Base-by-base conservation (phyloP, 2,888 invertebrate genomes). In the Agonum fuliginosum region DNA sequence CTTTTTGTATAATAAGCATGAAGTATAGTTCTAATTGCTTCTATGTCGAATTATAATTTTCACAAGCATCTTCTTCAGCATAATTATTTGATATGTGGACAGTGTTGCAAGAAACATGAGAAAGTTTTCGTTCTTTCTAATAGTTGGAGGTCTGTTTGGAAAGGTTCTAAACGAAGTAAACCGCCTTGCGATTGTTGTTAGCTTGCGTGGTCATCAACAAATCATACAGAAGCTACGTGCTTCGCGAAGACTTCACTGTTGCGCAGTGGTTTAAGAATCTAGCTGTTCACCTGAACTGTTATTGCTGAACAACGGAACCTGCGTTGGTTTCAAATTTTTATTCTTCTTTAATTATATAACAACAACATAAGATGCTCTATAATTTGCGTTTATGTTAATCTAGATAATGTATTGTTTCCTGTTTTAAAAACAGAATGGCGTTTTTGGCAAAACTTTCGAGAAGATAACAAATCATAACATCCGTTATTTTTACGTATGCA, bases 131-230 rank as follows among this genome's bases (percentile, higher is more conserved):
- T n/a, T n/a, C n/a, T n/a, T n/a, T n/a, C n/a, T n/a, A n/a, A n/a
- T n/a, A n/a, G n/a, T n/a, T n/a, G n/a, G 30, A 30, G 43, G 8
- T 12, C 12, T 10, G 12, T 10, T 62, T 30, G 58, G 17, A 30
- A 30, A 27, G 8, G 58, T 27, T 8, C 5, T n/a, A 62, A 62
- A 30, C 5, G 58, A 17, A 10, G n/a, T n/a, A n/a, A 41, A 6
- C 8, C 8, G 3, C 24, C n/a, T 12, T 12, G 4, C 10, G 14
- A 1, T 54, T 12, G 27, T 27, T 54, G 30, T 17, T 17, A 4
- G 46, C 14, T 62, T 51, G 72, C 51, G 51, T 72, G 72, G 72
- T 72, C 72, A 72, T 72, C 72, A 19, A 72, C 72, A 72, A 72
- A 72, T 72, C 72, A 72, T 72, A 72, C 72, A 54, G 72, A 54